Evolutionary conservation across 2,797 vertebrate species (phyloP), one percentile per base, ranked within the genome.

Genomic region (Spinibarbus caldwelli): DNA sequence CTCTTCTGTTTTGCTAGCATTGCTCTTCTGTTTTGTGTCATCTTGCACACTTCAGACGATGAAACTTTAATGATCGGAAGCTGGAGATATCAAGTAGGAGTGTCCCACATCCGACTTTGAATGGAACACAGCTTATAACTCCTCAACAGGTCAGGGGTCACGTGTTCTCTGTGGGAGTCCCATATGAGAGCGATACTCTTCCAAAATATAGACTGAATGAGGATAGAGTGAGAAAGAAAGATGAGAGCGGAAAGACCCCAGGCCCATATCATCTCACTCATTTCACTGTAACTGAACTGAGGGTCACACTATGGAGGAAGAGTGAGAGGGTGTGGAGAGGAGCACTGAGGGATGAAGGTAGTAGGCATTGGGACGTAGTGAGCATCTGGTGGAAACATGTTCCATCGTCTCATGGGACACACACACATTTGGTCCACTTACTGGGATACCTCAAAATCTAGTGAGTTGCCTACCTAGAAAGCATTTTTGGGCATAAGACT

Each of bases 281-380:
- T 89, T 89, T 90, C 88, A 79, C 43, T 90, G 90, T 92, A 91
- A 90, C 86, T 89, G 90, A 89, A 92, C 92, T 92, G 85, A 83
- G 75, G 38, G 72, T 82, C 77, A 81, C 29, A 78, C 47, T 57
- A 75, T n/a, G 90, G 88, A 93, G 92, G 90, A 90, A 91, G 89
- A 92, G 88, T 80, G 86, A 26, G 88, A 85, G 80, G 15, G 11
- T 79, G 84, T 70, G 81, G 87, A 88, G 83, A 70, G 41, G 86
- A 93, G 90, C 92, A 91, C 91, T 80, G 90, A 91, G 92, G 26
- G 89, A 89, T 84, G 89, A 85, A 80, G 83, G 90, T 34, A 90
- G 62, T 89, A 36, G 79, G 82, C 73, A 83, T 70, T 67, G 29
- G 26, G 62, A 86, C 45, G 71, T 76, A 80, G 41, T 23, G 79